Evolutionary conservation across 2,888 invertebrate species (phyloP), one percentile per base, ranked within the genome.

Genomic region (Bibio marci): DNA sequence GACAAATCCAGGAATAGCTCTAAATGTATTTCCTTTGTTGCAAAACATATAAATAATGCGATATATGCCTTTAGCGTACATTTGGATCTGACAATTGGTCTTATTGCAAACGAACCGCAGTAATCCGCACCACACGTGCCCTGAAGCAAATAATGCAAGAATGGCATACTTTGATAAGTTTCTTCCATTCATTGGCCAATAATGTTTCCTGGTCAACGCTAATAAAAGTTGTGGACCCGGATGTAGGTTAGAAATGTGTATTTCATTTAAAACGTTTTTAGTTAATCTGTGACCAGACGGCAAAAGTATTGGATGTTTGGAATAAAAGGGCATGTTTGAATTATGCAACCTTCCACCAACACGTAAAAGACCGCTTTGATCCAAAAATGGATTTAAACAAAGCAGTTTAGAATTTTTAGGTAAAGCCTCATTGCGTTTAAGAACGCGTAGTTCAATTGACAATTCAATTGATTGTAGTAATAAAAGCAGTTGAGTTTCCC

Each of bases 321-420:
- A 38, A 18, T 40, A 35, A 14, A 30, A 38, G 15, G 36, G 17
- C 11, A 43, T 18, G 5, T 30, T 25, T n/a, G 47, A 40, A 32
- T 45, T 36, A 13, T 37, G 18, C 3, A 51, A 37, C 5, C 51
- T 39, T 27, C 48, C 49, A 28, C 52, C 50, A 39, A 49, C 49
- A 39, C 49, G 41, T 14, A 53, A 41, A 27, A 50, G 26, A 22
- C 43, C 43, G 28, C 41, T 28, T 12, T 37, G 8, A 33, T 46
- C 47, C 7, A 49, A 12, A 33, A 44, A 48, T n/a, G n/a, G n/a
- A n/a, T n/a, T n/a, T 10, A n/a, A n/a, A n/a, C n/a, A n/a, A n/a
- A n/a, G n/a, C n/a, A n/a, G n/a, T n/a, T n/a, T n/a, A n/a, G n/a
- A n/a, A n/a, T n/a, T n/a, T n/a, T n/a, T n/a, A n/a, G n/a, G n/a